phyloP scores from a whole-genome alignment of 2,888 invertebrate genomes.

The Octonoba sinensis region DNA sequence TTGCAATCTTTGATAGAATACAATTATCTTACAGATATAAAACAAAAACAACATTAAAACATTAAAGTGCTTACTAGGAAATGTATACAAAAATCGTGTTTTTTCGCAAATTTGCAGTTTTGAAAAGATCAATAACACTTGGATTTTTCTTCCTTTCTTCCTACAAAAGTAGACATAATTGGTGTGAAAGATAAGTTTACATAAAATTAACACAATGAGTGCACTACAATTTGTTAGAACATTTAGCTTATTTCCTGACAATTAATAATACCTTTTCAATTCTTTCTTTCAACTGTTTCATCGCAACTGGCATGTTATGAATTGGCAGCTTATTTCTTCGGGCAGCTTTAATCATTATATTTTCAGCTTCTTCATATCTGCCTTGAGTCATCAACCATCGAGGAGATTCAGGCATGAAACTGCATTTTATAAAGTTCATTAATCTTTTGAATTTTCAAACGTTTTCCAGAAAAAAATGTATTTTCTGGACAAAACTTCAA shows the following conservation, averaged over 20 bases:
- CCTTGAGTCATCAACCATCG: conserved; percentile 91
- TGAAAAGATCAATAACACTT: conserved; percentile 57
- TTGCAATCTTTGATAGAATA: no score
- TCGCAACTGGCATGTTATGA: conserved; percentile 36
- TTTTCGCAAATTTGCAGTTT: conserved; percentile 54
- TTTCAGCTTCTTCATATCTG: conserved; percentile 78
- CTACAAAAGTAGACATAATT: conserved; percentile 16
- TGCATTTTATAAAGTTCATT: neutral
- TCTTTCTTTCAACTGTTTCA: conserved; percentile 52
- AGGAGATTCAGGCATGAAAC: conserved; percentile 90
- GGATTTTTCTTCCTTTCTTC: conserved; percentile 56
- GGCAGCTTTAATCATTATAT: conserved; percentile 76
- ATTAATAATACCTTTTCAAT: conserved; percentile 45
- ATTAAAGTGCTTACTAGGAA: conserved; percentile 42
- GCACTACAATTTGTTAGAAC: no score
- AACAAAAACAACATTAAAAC: no score
- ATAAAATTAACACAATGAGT: no score
- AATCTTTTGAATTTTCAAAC: no score
- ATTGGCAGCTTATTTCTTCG: conserved; percentile 72
- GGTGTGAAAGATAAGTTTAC: no score
- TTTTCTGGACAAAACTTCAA: no score
- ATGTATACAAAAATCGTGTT: conserved; percentile 60
- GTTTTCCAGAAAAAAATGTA: no score
- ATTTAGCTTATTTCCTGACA: no score
- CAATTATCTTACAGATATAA: no score